Evolutionary conservation across 2,113 vertebrate genomes (phyloP).

Genomic region (Sus scrofa): T2T-Sscrofa CM000824.6:195300001-195300500

Average conservation of each 20-base stretch:
- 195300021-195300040: not conserved
- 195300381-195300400: not conserved
- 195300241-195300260: not conserved
- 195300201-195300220: not conserved
- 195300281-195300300: not conserved
- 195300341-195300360: not conserved
- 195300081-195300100: not conserved
- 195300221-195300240: not conserved
- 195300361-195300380: not conserved
- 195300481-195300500: not conserved
- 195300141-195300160: not conserved
- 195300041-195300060: not conserved
- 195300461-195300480: not conserved
- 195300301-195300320: not conserved
- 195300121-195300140: not conserved
- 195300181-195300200: not conserved
- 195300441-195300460: not conserved
- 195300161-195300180: not conserved
- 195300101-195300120: conserved; percentile 10
- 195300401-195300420: not conserved
- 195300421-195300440: not conserved
- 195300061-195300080: not conserved
- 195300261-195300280: not conserved
- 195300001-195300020: not conserved
- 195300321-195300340: not conserved